These are phyloP conservation scores for Pongo abelii DNA, from an alignment of 2,113 vertebrate genomes.

Conservation along the genomic window DNA sequence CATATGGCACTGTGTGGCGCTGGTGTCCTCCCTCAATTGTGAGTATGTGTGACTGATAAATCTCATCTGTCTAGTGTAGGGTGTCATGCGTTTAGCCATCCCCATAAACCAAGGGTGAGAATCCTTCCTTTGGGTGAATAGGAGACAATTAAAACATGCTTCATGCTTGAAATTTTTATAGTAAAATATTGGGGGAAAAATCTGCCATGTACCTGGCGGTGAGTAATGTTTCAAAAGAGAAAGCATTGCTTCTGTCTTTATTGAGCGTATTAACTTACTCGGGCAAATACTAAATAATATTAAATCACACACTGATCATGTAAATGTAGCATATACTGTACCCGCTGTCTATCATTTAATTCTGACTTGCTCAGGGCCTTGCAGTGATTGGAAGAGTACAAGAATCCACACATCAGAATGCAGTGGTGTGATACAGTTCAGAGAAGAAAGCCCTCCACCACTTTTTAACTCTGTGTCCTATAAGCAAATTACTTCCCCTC, in stretches of 20 bases:
- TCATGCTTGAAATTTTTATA: not conserved
- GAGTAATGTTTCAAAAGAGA: not conserved
- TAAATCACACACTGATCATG: not conserved
- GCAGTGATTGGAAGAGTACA: accelerated
- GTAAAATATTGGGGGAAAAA: not conserved
- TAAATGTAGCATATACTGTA: not conserved
- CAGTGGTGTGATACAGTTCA: not conserved
- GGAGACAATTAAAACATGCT: not conserved
- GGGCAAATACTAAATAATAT: not conserved
- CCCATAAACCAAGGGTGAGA: too few relatives aligned
- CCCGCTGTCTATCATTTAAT: not conserved
- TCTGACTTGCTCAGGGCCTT: not conserved
- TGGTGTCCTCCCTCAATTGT: not conserved
- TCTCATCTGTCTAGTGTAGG: not conserved
- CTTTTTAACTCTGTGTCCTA: not conserved
- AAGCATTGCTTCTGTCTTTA: not conserved
- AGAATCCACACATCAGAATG: not conserved
- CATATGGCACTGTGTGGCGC: not conserved
- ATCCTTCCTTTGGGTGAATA: not conserved
- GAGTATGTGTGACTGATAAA: not conserved
- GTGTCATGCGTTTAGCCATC: too few relatives aligned
- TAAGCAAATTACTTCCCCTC: not conserved
- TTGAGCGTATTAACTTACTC: not conserved
- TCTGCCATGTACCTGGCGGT: not conserved
- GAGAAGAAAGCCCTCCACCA: not conserved